Percentiles rank a stretch among this genome's conserved stretches.
Conservation (phyloP, 1,140 invertebrate genomes). For the Asobara japonica region DNA sequence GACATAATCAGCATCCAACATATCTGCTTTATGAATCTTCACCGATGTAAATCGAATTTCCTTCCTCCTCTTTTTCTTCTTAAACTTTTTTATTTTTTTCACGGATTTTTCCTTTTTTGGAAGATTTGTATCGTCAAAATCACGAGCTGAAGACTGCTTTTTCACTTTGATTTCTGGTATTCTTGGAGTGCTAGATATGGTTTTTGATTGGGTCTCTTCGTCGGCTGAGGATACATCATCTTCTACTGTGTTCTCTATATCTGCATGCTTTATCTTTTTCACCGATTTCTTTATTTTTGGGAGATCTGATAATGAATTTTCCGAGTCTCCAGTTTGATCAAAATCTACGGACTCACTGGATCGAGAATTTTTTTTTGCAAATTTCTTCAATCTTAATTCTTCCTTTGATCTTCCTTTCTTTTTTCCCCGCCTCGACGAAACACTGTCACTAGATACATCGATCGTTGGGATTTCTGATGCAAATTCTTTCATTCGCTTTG, state of each 20-base stretch:
- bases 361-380: not conserved
- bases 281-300: not conserved
- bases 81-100: not conserved
- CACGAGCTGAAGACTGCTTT: slow-evolving; percentile 14
- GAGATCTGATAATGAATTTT: not conserved
- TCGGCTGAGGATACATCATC: not conserved
- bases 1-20: slow-evolving; percentile 54
- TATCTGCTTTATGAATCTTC: slow-evolving; percentile 53
- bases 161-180: slow-evolving; percentile 25
- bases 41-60: slow-evolving; percentile 50
- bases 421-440: slow-evolving; percentile 15
- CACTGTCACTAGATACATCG: not conserved
- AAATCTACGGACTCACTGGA: not conserved
- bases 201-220: no score
- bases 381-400: not conserved
- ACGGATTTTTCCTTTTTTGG: not conserved
- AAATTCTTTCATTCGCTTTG: not conserved
- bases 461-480: not conserved
- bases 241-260: not conserved
- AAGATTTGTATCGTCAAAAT: not conserved
- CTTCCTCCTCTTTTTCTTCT: slow-evolving; percentile 13
- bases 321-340: not conserved
- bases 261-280: not conserved
- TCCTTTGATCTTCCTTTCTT: slow-evolving; percentile 22
- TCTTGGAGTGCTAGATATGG: not conserved